Evolutionary conservation across 2,888 invertebrate genomes (phyloP), one percentile per base, ranked within the genome.

Genomic region (Polyommatus icarus): DNA sequence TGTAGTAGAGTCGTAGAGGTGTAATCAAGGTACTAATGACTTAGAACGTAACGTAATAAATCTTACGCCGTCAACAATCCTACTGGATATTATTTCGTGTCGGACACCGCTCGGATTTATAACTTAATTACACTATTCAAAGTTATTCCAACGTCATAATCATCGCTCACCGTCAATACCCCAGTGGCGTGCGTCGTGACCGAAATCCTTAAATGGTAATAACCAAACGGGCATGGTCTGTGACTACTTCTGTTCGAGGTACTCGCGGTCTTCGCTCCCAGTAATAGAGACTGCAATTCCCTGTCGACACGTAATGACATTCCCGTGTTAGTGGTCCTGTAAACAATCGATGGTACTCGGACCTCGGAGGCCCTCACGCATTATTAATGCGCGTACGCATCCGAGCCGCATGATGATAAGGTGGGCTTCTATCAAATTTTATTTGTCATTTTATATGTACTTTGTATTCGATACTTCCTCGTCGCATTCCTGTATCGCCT

Each of bases 101-200:
- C 84, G 82, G 86, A 87, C 88, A 90, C 89, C 87, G 86, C 86
- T 85, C 85, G 88, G 85, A 87, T 90, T 92, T 90, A 89, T 89
- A 84, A 89, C 87, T 87, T 92, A 93, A 93, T 92, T 90, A 92
- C 86, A 84, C 87, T 88, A 93, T 93, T 93, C 91, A 92, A 90
- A 93, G 91, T 91, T 93, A 93, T 93, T 93, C 92, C 84, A 92
- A 89, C 88, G 89, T 91, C 93, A 93, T 91, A 92, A 91, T 87
- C 88, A 90, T 91, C 90, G 89, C 88, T 91, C 90, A 90, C 88
- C 84, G 90, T 89, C 89, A 87, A 92, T 90, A 91, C 89, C 85
- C 87, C 89, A 87, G 86, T 86, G 85, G 87, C 88, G 86, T 86
- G 89, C 86, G 80, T 91, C 94, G 93, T 93, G 93, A 94, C 93